Percentiles rank a stretch among this genome's conserved stretches.
These are phyloP conservation scores for Pectinophora gossypiella DNA, from an alignment of 1,140 invertebrate genomes.

Conservation along the genomic window DNA sequence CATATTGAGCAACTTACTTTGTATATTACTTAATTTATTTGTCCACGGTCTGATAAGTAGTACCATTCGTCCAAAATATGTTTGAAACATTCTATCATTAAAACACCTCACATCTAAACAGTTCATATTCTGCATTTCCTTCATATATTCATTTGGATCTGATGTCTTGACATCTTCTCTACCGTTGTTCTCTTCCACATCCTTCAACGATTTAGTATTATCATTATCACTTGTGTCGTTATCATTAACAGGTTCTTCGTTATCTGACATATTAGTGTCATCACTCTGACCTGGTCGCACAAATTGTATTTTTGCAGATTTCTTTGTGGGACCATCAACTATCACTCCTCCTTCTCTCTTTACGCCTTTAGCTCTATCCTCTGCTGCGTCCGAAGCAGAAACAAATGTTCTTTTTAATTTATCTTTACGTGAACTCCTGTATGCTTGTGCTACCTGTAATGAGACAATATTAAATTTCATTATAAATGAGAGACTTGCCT, in stretches of 20 bases:
- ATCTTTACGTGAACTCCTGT: constrained; percentile 74
- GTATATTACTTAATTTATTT: constrained; percentile 44
- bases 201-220: constrained; percentile 8
- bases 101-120: constrained; percentile 43
- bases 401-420: constrained; percentile 81
- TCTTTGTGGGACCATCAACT: constrained; percentile 22
- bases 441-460: constrained; percentile 73
- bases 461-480: no score
- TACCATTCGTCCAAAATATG: constrained; percentile 45
- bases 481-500: no score
- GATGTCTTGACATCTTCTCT: no score
- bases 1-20: constrained; percentile 29
- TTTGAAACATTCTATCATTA: constrained; percentile 51
- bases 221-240: neutral
- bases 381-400: constrained; percentile 79
- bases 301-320: constrained; percentile 46
- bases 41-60: constrained; percentile 52
- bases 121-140: constrained; percentile 38
- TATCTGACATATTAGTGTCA: neutral
- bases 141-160: constrained; percentile 32
- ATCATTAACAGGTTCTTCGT: neutral
- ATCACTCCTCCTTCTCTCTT: constrained; percentile 73
- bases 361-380: constrained; percentile 68
- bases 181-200: constrained; percentile 11
- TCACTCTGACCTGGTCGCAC: constrained; percentile 31